Conservation (phyloP, 2,113 vertebrate genomes). For the Ctenodactylus gundi region DNA sequence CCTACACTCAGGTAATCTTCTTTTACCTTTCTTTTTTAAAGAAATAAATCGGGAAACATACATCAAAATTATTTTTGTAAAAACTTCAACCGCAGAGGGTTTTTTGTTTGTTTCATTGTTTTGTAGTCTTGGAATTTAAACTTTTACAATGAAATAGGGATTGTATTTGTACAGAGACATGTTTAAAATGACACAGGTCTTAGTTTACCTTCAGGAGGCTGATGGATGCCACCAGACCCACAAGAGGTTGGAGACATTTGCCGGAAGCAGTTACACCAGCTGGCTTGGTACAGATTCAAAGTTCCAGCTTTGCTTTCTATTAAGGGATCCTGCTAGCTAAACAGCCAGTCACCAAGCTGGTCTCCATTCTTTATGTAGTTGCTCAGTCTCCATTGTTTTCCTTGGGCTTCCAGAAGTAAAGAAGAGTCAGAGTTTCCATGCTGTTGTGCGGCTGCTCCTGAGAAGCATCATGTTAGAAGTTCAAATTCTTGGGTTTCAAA, state of each 20-base stretch:
- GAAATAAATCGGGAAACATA: background rate
- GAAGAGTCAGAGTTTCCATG: background rate
- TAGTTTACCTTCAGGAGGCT: background rate
- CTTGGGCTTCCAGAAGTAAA: background rate
- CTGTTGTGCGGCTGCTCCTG: background rate
- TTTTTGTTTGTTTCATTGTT: constrained; percentile 11
- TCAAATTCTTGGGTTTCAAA: constrained; percentile 53
- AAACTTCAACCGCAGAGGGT: background rate
- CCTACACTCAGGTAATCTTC: background rate
- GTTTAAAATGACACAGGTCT: background rate
- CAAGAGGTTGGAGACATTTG: background rate
- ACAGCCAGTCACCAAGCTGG: background rate
- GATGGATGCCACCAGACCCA: background rate
- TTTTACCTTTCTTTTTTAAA: background rate
- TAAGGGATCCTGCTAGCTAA: background rate
- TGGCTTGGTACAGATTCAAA: background rate
- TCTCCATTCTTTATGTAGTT: background rate
- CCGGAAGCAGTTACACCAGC: background rate
- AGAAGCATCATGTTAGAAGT: background rate
- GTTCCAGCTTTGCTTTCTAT: background rate
- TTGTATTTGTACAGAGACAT: background rate
- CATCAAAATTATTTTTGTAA: background rate
- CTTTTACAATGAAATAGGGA: background rate
- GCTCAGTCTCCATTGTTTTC: background rate
- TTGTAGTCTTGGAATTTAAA: constrained; percentile 3